These are phyloP conservation scores for Dipodomys stephensi DNA, from an alignment of 2,113 vertebrate genomes.

Conservation along the genomic window DNA sequence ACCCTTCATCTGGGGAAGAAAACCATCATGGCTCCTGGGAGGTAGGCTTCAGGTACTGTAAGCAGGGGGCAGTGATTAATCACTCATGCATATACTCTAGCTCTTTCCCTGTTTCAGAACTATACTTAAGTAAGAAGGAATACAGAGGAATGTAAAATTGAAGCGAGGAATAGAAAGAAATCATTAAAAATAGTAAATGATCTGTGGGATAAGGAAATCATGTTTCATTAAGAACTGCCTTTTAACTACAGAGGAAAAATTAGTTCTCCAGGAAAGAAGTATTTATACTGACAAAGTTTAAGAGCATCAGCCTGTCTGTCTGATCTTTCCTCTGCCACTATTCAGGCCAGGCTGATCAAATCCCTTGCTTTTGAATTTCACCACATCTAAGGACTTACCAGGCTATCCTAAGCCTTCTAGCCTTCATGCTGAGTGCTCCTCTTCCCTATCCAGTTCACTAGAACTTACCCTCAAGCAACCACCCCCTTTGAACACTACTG, in stretches of 20 bases:
- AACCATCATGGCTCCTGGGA: background rate
- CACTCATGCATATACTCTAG: background rate
- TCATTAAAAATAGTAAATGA: background rate
- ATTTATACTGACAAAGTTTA: background rate
- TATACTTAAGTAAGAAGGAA: background rate
- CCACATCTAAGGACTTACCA: background rate
- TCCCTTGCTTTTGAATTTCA: background rate
- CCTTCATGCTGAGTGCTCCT: background rate
- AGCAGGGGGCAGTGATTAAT: background rate
- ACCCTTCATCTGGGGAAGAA: background rate
- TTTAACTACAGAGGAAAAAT: constrained; percentile 8
- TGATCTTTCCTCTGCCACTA: background rate
- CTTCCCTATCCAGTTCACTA: background rate
- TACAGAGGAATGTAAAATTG: constrained; percentile 23
- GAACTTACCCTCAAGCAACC: background rate
- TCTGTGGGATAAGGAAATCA: background rate
- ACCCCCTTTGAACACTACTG: background rate
- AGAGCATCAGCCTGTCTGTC: background rate
- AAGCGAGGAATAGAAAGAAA: background rate
- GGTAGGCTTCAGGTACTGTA: background rate
- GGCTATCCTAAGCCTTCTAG: background rate
- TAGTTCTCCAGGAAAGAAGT: background rate
- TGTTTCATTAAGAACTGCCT: background rate
- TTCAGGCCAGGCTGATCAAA: background rate
- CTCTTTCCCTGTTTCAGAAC: background rate